Evolutionary conservation across 2,888 invertebrate species (phyloP).

Genomic region (Choristoneura rosaceana): DNA sequence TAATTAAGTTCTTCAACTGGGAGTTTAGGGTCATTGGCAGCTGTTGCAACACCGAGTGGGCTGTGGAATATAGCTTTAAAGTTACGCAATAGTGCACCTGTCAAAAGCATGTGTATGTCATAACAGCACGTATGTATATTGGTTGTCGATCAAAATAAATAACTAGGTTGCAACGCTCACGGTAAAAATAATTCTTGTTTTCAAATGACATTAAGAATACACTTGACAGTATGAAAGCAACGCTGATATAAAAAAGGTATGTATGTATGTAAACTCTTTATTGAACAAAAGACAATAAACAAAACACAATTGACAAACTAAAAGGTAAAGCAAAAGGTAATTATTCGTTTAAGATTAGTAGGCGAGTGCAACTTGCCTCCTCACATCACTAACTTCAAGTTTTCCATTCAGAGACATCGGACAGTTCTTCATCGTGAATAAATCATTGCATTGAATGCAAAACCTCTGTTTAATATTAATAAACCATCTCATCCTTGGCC

Average conservation of each 20-base stretch:
- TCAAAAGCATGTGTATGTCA: conserved; percentile 21
- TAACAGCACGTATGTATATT: conserved; percentile 1
- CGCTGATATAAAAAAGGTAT: neutral
- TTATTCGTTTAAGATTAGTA: neutral
- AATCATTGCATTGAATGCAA: conserved; percentile 34
- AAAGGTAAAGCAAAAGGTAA: neutral
- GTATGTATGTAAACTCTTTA: too few species aligned
- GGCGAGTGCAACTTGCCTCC: neutral
- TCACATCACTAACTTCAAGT: conserved; percentile 6
- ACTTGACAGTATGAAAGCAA: neutral
- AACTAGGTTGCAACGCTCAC: neutral
- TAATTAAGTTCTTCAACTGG: neutral
- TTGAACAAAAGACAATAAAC: too few species aligned
- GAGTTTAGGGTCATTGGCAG: conserved; percentile 16
- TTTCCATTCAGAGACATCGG: conserved; percentile 1
- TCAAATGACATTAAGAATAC: neutral
- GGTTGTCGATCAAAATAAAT: conserved; percentile 16
- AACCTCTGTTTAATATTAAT: conserved; percentile 37
- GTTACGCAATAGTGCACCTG: conserved; percentile 24
- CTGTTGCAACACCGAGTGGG: conserved; percentile 19
- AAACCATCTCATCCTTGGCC: conserved; percentile 35
- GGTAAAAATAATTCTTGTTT: neutral
- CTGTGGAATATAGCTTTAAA: neutral
- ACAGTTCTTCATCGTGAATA: conserved; percentile 19
- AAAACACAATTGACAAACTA: too few species aligned